These are phyloP conservation scores for Pempheris klunzingeri DNA, from an alignment of 2,797 vertebrate species.

Conservation along the genomic window DNA sequence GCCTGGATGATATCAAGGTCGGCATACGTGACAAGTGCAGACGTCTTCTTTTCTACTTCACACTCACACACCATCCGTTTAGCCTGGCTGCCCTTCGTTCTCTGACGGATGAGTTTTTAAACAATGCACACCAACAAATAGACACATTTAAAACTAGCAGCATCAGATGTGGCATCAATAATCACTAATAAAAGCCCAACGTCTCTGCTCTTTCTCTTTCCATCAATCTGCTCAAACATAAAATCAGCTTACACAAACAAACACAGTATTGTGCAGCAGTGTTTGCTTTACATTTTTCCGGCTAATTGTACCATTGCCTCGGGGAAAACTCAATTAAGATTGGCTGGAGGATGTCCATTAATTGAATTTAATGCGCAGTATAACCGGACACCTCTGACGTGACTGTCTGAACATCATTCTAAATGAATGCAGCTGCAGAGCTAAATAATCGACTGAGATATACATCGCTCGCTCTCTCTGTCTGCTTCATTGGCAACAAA, in stretches of 20 bases:
- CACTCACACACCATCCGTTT: neutral
- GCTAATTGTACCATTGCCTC: constrained; percentile 54
- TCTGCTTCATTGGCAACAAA: constrained; percentile 15
- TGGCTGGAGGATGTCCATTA: constrained; percentile 68
- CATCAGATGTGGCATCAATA: neutral
- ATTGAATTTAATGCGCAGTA: constrained; percentile 60
- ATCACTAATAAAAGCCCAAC: constrained; percentile 9
- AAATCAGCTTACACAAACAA: constrained; percentile 55
- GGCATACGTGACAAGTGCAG: constrained; percentile 30
- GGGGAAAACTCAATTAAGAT: constrained; percentile 62
- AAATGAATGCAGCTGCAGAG: constrained; percentile 41
- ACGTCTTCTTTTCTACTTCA: constrained; percentile 32
- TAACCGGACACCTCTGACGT: constrained; percentile 61
- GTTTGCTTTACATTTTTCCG: constrained; percentile 54
- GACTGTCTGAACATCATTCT: constrained; percentile 35
- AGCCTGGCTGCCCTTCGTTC: neutral
- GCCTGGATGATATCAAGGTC: constrained; percentile 23
- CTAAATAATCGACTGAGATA: constrained; percentile 28
- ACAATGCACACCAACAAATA: constrained; percentile 11
- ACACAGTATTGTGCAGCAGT: constrained; percentile 20
- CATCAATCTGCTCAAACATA: constrained; percentile 55
- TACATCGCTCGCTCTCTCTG: constrained; percentile 11
- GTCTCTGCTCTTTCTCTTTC: constrained; percentile 31
- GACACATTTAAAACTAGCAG: neutral
- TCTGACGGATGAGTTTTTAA: neutral